phyloP scores from a whole-genome alignment of 2,113 vertebrate species.

The Pogona vitticeps region DNA sequence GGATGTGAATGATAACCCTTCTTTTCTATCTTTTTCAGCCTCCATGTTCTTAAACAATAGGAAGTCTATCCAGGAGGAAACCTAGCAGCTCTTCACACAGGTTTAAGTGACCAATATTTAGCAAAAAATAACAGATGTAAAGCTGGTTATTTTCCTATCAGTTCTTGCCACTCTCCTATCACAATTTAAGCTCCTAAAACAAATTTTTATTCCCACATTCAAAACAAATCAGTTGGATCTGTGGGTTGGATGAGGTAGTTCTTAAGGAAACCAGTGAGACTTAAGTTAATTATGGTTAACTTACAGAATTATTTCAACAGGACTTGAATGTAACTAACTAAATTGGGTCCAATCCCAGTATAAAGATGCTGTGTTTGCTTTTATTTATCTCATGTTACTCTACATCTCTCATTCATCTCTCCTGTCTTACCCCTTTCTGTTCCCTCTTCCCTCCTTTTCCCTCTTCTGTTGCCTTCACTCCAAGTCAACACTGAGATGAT shows the following conservation, averaged over 20 bases:
- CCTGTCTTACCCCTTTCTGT: background rate
- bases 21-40: background rate
- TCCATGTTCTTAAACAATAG: background rate
- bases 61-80: background rate
- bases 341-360: background rate
- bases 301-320: background rate
- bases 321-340: background rate
- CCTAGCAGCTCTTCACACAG: background rate
- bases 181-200: background rate
- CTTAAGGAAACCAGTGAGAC: background rate
- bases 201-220: background rate
- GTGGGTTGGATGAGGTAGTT: background rate
- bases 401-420: background rate
- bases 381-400: background rate
- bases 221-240: background rate
- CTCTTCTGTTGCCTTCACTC: background rate
- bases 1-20: background rate
- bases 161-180: background rate
- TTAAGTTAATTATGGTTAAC: background rate
- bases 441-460: background rate
- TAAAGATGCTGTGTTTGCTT: background rate
- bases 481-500: background rate
- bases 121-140: background rate
- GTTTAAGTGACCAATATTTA: background rate
- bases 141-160: background rate